Evolutionary conservation across 2,888 invertebrate species (phyloP).

Genomic region (Trileptium ribeirensis): DNA sequence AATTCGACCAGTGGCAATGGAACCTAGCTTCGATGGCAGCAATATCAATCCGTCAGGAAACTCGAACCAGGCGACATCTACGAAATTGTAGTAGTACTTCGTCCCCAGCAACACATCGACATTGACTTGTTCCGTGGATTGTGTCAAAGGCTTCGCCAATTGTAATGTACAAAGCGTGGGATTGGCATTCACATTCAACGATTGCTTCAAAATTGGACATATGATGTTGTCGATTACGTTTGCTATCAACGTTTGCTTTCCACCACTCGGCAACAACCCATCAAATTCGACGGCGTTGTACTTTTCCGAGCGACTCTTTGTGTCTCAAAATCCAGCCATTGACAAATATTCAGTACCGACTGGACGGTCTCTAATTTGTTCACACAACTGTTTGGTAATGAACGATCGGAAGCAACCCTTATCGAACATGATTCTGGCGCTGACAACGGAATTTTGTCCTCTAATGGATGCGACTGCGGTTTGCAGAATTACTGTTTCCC

Average conservation of each 20-base stretch:
- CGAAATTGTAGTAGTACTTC: neutral
- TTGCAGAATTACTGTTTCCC: neutral
- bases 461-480: neutral
- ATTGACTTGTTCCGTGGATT: neutral
- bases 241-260: neutral
- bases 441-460: neutral
- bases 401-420: neutral
- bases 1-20: conserved; percentile 8
- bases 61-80: neutral
- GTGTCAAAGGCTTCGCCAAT: neutral
- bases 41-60: neutral
- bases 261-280: neutral
- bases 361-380: neutral
- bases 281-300: neutral
- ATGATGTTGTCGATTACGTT: neutral
- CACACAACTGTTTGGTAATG: neutral
- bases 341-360: neutral
- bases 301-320: neutral
- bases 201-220: neutral
- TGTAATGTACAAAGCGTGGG: neutral
- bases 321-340: neutral
- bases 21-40: neutral
- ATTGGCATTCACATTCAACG: neutral
- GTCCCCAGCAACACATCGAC: conserved; percentile 4
- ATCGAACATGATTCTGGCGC: neutral